Evolutionary conservation across 2,888 invertebrate species (phyloP).

Genomic region (Tanypteryx hageni): DNA sequence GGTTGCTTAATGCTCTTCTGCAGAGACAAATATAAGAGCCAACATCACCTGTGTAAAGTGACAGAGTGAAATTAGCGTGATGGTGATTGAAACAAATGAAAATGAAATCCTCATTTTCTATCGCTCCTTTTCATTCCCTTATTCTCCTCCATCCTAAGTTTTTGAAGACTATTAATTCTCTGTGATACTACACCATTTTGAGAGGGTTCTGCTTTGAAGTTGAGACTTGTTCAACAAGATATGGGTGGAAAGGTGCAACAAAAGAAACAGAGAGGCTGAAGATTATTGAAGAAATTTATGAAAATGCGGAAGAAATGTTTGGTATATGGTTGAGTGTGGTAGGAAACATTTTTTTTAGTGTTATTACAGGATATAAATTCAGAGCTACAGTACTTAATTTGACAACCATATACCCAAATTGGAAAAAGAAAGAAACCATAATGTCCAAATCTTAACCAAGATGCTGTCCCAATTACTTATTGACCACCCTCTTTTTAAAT

Average conservation of each 20-base stretch:
- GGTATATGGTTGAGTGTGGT: conserved; percentile 62
- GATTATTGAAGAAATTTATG: conserved; percentile 44
- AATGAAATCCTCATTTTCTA: conserved; percentile 48
- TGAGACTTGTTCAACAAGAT: conserved; percentile 63
- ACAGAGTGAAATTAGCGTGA: conserved; percentile 36
- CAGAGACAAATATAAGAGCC: conserved; percentile 10
- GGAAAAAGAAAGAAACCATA: conserved; percentile 48
- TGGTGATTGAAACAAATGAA: conserved; percentile 47
- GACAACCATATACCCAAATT: conserved; percentile 40
- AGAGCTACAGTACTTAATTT: conserved; percentile 57
- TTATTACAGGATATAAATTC: conserved; percentile 37
- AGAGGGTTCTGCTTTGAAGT: conserved; percentile 60
- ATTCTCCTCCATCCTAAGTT: conserved; percentile 62
- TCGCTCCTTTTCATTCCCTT: conserved; percentile 61
- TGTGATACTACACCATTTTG: conserved; percentile 69
- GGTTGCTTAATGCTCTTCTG: background rate
- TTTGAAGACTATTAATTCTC: conserved; percentile 67
- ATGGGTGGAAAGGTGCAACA: conserved; percentile 46
- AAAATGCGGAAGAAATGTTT: conserved; percentile 53
- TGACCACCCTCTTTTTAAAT: conserved; percentile 52
- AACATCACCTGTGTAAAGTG: conserved; percentile 40
- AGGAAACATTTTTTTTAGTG: conserved; percentile 53
- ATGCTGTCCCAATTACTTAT: conserved; percentile 55
- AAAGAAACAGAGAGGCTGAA: conserved; percentile 56
- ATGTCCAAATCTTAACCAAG: conserved; percentile 41